These are phyloP conservation scores for Xiphydria camelus DNA, from an alignment of 2,888 invertebrate species.

Conservation along the genomic window DNA sequence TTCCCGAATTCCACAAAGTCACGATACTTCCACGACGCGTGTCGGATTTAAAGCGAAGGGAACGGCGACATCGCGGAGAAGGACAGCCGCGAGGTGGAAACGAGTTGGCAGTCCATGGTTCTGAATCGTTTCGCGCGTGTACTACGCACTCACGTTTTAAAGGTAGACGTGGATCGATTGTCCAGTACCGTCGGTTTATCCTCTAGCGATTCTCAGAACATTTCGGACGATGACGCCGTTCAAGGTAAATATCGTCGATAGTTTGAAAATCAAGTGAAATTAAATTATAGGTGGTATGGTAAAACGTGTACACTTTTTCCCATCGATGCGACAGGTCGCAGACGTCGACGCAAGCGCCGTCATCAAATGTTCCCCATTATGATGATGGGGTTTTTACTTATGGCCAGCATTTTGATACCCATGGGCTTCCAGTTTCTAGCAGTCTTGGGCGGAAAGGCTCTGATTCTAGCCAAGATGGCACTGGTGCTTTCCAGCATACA, in stretches of 20 bases:
- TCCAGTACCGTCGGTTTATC: conserved; percentile 22
- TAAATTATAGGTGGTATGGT: no score
- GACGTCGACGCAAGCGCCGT: conserved; percentile 63
- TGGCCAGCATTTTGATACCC: conserved; percentile 76
- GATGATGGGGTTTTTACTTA: conserved; percentile 77
- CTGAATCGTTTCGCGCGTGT: conserved; percentile 63
- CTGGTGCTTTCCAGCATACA: conserved; percentile 78
- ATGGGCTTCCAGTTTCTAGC: conserved; percentile 86
- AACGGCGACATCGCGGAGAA: conserved; percentile 13
- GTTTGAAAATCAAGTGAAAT: no score
- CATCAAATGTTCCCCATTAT: conserved; percentile 75
- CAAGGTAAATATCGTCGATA: no score
- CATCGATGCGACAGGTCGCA: conserved; percentile 45
- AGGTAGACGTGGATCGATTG: conserved; percentile 63
- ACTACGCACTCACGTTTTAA: conserved; percentile 68
- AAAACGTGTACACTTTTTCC: conserved; percentile 2
- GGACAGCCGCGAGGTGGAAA: conserved; percentile 57
- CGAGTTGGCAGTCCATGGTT: conserved; percentile 67
- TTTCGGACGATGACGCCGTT: conserved; percentile 29
- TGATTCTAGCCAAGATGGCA: conserved; percentile 80
- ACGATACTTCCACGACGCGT: no score
- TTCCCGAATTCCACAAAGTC: no score
- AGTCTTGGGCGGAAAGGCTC: conserved; percentile 78
- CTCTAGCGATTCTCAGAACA: not conserved
- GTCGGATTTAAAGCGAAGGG: conserved; percentile 22